Percentiles rank a stretch among this genome's conserved stretches.
phyloP scores from a whole-genome alignment of 2,888 invertebrate genomes.

The Acleris sparsana region DNA sequence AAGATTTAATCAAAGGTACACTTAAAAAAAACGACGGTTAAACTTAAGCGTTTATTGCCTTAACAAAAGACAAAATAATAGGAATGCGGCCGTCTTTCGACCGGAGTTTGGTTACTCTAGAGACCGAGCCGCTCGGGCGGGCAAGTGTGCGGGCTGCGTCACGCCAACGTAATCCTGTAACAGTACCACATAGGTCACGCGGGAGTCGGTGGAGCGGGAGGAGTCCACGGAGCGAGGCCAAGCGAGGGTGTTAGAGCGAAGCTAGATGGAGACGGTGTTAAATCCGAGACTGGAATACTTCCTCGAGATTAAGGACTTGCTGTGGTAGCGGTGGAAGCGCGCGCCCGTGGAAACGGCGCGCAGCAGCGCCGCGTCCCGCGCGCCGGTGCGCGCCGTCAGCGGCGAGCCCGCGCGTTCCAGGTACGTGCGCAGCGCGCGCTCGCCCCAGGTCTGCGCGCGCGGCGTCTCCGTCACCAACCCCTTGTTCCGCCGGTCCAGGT shows the following conservation, averaged over 20 bases:
- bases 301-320: constrained; percentile 89
- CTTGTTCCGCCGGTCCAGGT: constrained; percentile 89
- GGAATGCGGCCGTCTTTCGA: constrained; percentile 77
- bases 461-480: constrained; percentile 89
- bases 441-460: constrained; percentile 93
- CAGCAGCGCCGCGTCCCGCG: constrained; percentile 82
- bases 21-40: constrained; percentile 53
- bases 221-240: constrained; percentile 71
- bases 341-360: constrained; percentile 86
- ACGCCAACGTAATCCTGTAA: constrained; percentile 80
- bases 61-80: constrained; percentile 66
- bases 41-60: constrained; percentile 77
- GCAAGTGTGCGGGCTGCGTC: constrained; percentile 51
- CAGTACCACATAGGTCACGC: constrained; percentile 77
- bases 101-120: constrained; percentile 48
- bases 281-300: constrained; percentile 86
- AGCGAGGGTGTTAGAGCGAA: constrained; percentile 77
- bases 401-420: constrained; percentile 87
- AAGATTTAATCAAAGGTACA: neutral
- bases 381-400: constrained; percentile 86
- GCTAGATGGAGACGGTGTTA: constrained; percentile 79
- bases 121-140: constrained; percentile 45
- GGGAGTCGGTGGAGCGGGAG: constrained; percentile 46
- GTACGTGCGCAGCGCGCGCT: constrained; percentile 90
- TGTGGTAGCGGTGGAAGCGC: constrained; percentile 89